phyloP scores from a whole-genome alignment of 2,113 vertebrate species.

The Silurus asotus region DNA sequence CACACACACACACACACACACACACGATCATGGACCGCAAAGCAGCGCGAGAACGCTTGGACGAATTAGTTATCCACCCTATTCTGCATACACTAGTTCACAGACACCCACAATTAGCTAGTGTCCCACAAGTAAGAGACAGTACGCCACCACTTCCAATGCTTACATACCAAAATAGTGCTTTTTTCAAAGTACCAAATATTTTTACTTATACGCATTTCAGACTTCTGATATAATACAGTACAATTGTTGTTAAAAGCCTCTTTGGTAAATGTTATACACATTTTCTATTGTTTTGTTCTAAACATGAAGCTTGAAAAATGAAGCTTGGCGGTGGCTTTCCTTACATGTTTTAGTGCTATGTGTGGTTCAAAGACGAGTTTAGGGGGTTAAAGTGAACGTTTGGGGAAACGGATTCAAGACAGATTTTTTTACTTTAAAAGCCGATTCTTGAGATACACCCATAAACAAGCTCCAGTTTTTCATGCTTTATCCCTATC shows the following conservation, averaged over 20 bases:
- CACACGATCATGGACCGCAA: no score
- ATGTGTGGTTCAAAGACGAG: background rate
- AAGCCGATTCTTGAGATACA: background rate
- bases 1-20: no score
- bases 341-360: background rate
- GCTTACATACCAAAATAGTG: background rate
- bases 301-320: background rate
- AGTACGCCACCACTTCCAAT: background rate
- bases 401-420: background rate
- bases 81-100: background rate
- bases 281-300: background rate
- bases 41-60: background rate
- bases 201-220: no score
- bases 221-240: background rate
- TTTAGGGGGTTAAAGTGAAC: no score
- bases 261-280: background rate
- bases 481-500: background rate
- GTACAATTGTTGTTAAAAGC: background rate
- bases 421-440: background rate
- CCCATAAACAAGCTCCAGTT: conserved; percentile 13
- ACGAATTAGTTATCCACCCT: background rate
- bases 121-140: background rate
- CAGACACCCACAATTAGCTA: background rate
- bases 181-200: background rate
- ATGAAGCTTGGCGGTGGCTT: background rate